phyloP scores from a whole-genome alignment of 2,888 invertebrate genomes.

The Amphipyra berbera region DNA sequence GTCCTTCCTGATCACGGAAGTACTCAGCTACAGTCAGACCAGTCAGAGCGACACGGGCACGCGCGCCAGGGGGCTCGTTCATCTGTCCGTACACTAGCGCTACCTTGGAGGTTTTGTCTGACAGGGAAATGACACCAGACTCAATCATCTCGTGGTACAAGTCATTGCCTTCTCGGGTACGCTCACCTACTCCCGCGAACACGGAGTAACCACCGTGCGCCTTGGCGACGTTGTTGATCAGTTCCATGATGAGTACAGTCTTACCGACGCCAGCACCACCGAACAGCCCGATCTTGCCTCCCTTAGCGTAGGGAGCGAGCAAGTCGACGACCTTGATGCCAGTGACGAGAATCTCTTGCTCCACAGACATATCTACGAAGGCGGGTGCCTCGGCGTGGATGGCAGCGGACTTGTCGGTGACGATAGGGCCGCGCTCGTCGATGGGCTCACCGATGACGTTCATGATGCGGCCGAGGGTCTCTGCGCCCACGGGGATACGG shows the following conservation, averaged over 20 bases:
- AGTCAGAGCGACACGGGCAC: slow-evolving; percentile 97
- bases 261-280: slow-evolving; percentile 99
- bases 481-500: slow-evolving; percentile 96
- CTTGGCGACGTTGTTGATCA: slow-evolving; percentile 98
- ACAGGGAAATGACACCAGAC: slow-evolving; percentile 96
- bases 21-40: slow-evolving; percentile 98
- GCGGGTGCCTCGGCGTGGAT: slow-evolving; percentile 98
- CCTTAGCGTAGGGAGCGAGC: slow-evolving; percentile 97
- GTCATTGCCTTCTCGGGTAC: slow-evolving; percentile 99
- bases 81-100: slow-evolving; percentile 98
- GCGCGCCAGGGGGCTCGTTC: slow-evolving; percentile 99
- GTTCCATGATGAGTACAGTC: slow-evolving; percentile 98
- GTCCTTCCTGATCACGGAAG: slow-evolving; percentile 98
- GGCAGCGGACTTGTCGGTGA: slow-evolving; percentile 93
- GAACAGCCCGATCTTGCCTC: slow-evolving; percentile 98
- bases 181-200: slow-evolving; percentile 98
- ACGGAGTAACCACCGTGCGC: slow-evolving; percentile 99
- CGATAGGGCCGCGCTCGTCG: slow-evolving; percentile 97
- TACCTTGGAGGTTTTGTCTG: slow-evolving; percentile 97
- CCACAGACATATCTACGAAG: slow-evolving; percentile 97
- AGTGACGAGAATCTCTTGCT: slow-evolving; percentile 97
- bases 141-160: slow-evolving; percentile 99
- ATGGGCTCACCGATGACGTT: slow-evolving; percentile 97
- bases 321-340: slow-evolving; percentile 98
- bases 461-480: slow-evolving; percentile 97